A percentile compares a stretch with the other conserved stretches of the same genome.
Evolutionary conservation across 2,888 invertebrate genomes (phyloP).

Genomic region (Drosophila neonasuta): DNA sequence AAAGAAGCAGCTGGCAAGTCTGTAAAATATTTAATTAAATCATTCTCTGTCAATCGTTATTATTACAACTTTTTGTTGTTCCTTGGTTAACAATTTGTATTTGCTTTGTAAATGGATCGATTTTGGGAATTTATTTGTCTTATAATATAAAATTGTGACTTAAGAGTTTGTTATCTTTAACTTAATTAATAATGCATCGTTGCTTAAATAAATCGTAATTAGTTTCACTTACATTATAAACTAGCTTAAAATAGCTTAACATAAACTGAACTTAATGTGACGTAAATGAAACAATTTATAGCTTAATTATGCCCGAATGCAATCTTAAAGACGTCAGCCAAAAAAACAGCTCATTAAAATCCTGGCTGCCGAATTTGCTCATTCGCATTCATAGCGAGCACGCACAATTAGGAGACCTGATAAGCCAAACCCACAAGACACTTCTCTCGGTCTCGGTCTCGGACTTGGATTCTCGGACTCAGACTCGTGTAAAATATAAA

Average conservation of each 20-base stretch:
- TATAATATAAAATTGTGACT: neutral
- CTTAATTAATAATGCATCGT: no score
- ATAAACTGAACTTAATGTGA: conserved; percentile 22
- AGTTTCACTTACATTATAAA: conserved; percentile 13
- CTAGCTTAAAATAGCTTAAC: conserved; percentile 28
- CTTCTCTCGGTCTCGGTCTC: neutral
- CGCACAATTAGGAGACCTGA: conserved; percentile 34
- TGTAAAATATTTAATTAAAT: neutral
- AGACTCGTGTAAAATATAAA: no score
- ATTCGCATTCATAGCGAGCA: conserved; percentile 45
- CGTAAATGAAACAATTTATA: conserved; percentile 36
- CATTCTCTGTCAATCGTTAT: no score
- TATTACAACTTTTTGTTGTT: no score
- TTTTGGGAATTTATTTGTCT: conserved; percentile 35
- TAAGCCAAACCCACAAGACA: conserved; percentile 10
- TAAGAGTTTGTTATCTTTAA: no score
- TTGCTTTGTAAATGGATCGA: conserved; percentile 62
- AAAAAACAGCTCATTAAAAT: conserved; percentile 26
- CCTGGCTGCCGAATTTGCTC: conserved; percentile 15
- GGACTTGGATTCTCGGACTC: no score
- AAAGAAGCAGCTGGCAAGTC: conserved; percentile 17
- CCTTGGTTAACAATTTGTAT: neutral
- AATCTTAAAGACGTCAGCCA: conserved; percentile 17
- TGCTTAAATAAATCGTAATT: no score
- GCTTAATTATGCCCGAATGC: conserved; percentile 45